phyloP scores from a whole-genome alignment of 2,113 vertebrate genomes.

The Microcebus lehilahytsara region DNA sequence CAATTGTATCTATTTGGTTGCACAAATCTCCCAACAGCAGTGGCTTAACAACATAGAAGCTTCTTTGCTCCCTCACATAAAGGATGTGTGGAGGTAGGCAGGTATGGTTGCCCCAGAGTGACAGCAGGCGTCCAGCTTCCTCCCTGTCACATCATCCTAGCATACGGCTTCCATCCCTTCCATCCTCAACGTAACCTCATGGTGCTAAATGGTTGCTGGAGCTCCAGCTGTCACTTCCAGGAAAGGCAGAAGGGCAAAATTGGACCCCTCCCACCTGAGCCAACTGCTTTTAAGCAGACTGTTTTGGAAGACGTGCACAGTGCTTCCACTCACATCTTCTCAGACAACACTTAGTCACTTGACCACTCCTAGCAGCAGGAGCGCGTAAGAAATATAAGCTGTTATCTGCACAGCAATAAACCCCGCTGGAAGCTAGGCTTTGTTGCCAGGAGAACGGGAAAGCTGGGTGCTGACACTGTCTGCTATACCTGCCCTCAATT shows the following conservation, averaged over 20 bases:
- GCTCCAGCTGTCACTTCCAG: not conserved
- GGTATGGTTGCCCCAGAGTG: not conserved
- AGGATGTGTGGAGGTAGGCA: not conserved
- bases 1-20: not conserved
- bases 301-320: not conserved
- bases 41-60: not conserved
- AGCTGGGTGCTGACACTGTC: not conserved
- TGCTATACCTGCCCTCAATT: accelerated
- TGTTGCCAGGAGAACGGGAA: not conserved
- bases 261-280: not conserved
- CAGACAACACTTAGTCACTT: not conserved
- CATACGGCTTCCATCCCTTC: not conserved
- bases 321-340: not conserved
- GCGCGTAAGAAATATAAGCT: not conserved
- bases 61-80: not conserved
- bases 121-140: not conserved
- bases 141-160: not conserved
- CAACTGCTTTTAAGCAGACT: not conserved
- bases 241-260: not conserved
- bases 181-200: not conserved
- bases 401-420: not conserved
- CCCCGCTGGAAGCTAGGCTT: not conserved
- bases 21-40: not conserved
- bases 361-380: not conserved
- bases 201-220: not conserved